Percentiles rank a stretch among this genome's conserved stretches.
Conservation (phyloP, 2,113 vertebrate genomes). For the Oryzias curvinotus region DNA sequence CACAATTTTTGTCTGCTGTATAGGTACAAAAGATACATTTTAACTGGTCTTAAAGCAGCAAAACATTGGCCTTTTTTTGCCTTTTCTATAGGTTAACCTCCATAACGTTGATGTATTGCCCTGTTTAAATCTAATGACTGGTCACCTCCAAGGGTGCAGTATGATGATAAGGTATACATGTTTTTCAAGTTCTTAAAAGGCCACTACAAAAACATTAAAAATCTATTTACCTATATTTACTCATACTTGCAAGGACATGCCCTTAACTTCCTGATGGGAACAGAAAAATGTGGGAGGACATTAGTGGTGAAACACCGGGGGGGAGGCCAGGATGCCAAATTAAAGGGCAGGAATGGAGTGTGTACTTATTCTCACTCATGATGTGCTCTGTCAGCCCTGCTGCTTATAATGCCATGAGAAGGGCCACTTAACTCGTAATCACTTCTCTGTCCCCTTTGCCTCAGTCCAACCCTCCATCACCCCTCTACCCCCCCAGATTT, state of each 20-base stretch:
- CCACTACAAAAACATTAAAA: background rate
- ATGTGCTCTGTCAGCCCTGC: slow-evolving; percentile 67
- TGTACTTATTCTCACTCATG: slow-evolving; percentile 67
- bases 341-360: slow-evolving; percentile 70
- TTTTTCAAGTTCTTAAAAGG: too few species aligned
- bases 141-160: too few species aligned
- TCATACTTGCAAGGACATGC: slow-evolving; percentile 34
- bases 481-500: slow-evolving; percentile 30
- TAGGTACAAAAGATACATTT: too few species aligned
- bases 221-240: slow-evolving; percentile 7
- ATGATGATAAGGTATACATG: too few species aligned
- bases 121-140: too few species aligned
- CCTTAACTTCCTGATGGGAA: slow-evolving; percentile 42
- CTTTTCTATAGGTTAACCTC: too few species aligned
- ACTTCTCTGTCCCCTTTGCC: slow-evolving; percentile 63
- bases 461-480: slow-evolving; percentile 35
- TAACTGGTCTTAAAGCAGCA: too few species aligned
- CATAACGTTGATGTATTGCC: too few species aligned
- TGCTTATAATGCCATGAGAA: slow-evolving; percentile 72
- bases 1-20: too few species aligned
- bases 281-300: slow-evolving; percentile 61
- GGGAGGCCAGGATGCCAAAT: slow-evolving; percentile 63
- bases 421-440: slow-evolving; percentile 78
- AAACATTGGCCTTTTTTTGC: too few species aligned
- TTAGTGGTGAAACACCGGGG: slow-evolving; percentile 58